Evolutionary conservation across 2,888 invertebrate species (phyloP).

Genomic region (Synanthedon myopaeformis): DNA sequence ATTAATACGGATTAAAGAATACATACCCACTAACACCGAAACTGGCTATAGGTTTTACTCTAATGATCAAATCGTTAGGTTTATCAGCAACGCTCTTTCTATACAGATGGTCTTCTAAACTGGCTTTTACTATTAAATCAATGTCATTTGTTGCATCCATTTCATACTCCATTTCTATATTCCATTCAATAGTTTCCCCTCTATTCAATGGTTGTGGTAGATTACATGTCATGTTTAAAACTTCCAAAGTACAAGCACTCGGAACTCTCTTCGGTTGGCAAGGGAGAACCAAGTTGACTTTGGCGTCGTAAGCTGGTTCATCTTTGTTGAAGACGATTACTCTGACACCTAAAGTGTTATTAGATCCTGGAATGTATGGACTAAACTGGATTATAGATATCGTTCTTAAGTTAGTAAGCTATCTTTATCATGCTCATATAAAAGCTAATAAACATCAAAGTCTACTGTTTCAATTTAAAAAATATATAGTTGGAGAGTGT

Average conservation of each 20-base stretch:
- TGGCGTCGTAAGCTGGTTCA: slow-evolving; percentile 55
- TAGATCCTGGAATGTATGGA: slow-evolving; percentile 41
- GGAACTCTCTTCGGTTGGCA: slow-evolving; percentile 41
- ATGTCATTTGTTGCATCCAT: slow-evolving; percentile 20
- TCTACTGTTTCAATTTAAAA: too few relatives aligned
- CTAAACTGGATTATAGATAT: slow-evolving; percentile 18
- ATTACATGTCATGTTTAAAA: slow-evolving; percentile 33
- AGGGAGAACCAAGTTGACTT: slow-evolving; percentile 35
- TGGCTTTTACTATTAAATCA: slow-evolving; percentile 24
- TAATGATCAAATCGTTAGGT: slow-evolving; percentile 21
- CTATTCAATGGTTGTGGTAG: slow-evolving; percentile 42
- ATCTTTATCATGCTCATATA: too few relatives aligned
- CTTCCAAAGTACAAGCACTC: slow-evolving; percentile 34
- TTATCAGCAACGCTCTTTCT: slow-evolving; percentile 29
- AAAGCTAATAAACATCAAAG: too few relatives aligned
- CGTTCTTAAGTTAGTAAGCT: neutral
- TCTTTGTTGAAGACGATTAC: slow-evolving; percentile 38
- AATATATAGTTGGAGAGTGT: too few relatives aligned
- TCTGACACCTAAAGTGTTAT: slow-evolving; percentile 34
- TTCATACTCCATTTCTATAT: slow-evolving; percentile 47
- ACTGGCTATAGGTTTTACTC: slow-evolving; percentile 27
- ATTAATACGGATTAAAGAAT: too few relatives aligned
- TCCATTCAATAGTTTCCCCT: slow-evolving; percentile 29
- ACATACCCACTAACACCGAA: slow-evolving; percentile 43
- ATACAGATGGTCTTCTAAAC: slow-evolving; percentile 33